phyloP scores from a whole-genome alignment of 2,797 vertebrate species.

The Parauchenoglanis punctatus region DNA sequence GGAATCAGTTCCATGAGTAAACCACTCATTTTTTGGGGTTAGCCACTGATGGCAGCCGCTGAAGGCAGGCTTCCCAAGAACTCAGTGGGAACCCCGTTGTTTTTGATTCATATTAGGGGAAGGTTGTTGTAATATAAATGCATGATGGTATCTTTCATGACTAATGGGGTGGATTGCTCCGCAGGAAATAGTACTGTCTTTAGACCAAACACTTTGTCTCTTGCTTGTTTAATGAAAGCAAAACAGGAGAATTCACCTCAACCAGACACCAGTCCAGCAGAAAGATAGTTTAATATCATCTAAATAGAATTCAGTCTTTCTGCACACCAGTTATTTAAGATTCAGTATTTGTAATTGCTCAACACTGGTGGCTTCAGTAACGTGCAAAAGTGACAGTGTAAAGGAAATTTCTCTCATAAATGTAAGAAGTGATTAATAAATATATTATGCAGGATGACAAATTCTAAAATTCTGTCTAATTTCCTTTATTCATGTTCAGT shows the following conservation, averaged over 20 bases:
- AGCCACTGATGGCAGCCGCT: slow-evolving; percentile 20
- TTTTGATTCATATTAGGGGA: slow-evolving; percentile 24
- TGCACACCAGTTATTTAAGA: background rate
- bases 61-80: background rate
- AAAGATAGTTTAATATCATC: background rate
- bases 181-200: background rate
- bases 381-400: background rate
- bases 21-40: slow-evolving; percentile 38
- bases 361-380: background rate
- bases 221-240: background rate
- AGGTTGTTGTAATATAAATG: slow-evolving; percentile 5
- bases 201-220: background rate
- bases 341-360: background rate
- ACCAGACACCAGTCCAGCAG: background rate
- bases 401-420: background rate
- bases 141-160: background rate
- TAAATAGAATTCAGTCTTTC: background rate
- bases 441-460: background rate
- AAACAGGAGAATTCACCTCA: background rate
- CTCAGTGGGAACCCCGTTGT: slow-evolving; percentile 11
- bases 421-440: background rate
- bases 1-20: slow-evolving; percentile 37
- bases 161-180: background rate
- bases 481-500: background rate
- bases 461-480: background rate